Evolutionary conservation across 2,888 invertebrate genomes (phyloP), one percentile per base, ranked within the genome.

Genomic region (Scaeva pyrastri): DNA sequence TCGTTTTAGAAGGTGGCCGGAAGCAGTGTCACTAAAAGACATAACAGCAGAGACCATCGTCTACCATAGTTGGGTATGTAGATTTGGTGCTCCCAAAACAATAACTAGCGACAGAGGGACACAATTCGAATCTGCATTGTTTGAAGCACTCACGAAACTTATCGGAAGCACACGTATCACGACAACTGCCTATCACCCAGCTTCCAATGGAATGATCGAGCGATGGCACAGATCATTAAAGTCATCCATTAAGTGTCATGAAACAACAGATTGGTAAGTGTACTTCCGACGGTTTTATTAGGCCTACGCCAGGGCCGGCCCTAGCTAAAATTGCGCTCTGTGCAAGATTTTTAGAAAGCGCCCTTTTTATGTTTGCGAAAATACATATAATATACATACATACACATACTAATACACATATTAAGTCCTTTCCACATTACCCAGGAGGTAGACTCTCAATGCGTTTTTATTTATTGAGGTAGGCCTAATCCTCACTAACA

Each of bases 221-320:
- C 58, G 62, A 14, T 74, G 62, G 74, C 48, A 74, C 31, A 21
- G 74, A 3, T 62, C 50, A 16, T 39, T 74, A 19, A 74, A 74
- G 31, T 41, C 56, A 11, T 55, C 72, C 6, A 43, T 72, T 11
- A 39, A 39, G 10, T 39, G 39, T 11, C 39, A 39, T 2, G 39
- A 39, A 73, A 19, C 45, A 56, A 16, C 48, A 23, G 58, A 73
- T 23, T 71, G 71, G 56, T 58, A 12, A 55, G 55, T 43, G 41
- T 45, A 26, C 71, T 71, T 55, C 55, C 71, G n/a, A 31, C 48
- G 12, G 58, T 71, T 43, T 56, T 41, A 45, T 87, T 93, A 5
- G 91, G 91, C 0, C 56, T 91, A 1, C 88, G 91, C 2, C n/a
- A n/a, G n/a, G n/a, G n/a, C n/a, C n/a, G n/a, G n/a, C n/a, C n/a